Conservation (phyloP, 2,113 vertebrate genomes). For the Labeo rohita region DNA sequence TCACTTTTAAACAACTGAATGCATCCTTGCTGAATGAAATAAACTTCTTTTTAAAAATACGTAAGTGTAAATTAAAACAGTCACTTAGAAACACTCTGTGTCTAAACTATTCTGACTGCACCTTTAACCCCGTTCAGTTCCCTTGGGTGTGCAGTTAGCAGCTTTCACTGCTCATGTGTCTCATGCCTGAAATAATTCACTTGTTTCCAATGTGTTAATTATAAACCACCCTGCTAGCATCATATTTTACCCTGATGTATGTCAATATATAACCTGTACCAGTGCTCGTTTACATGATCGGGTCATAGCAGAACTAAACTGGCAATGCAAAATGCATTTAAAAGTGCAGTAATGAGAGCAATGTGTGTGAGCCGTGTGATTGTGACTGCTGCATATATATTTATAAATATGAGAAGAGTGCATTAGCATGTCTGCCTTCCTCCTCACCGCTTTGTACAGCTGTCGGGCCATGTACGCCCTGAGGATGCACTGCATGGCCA, state of each 20-base stretch:
- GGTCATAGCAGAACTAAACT: not conserved
- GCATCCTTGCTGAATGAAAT: not conserved
- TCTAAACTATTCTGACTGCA: not conserved
- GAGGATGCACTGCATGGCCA: conserved; percentile 88
- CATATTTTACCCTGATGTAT: not conserved
- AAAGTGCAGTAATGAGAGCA: not conserved
- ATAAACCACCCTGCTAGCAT: conserved; percentile 37
- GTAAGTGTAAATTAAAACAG: not conserved
- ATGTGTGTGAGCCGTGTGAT: not conserved
- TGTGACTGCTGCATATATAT: conserved; percentile 5
- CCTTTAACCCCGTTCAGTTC: not conserved
- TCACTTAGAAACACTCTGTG: not conserved
- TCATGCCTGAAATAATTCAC: conserved; percentile 39
- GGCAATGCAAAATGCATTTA: not conserved
- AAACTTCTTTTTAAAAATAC: too few species aligned
- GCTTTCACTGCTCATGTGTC: conserved; percentile 3
- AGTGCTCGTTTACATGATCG: not conserved
- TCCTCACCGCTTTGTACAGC: conserved; percentile 85
- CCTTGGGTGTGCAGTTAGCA: not conserved
- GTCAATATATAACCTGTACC: not conserved
- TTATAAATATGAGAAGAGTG: conserved; percentile 23
- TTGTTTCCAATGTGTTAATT: conserved; percentile 34
- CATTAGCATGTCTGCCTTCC: not conserved
- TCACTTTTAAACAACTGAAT: not conserved
- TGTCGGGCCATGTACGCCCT: conserved; percentile 90